phyloP scores from a whole-genome alignment of 2,797 vertebrate genomes.

The Pristis pectinata region DNA sequence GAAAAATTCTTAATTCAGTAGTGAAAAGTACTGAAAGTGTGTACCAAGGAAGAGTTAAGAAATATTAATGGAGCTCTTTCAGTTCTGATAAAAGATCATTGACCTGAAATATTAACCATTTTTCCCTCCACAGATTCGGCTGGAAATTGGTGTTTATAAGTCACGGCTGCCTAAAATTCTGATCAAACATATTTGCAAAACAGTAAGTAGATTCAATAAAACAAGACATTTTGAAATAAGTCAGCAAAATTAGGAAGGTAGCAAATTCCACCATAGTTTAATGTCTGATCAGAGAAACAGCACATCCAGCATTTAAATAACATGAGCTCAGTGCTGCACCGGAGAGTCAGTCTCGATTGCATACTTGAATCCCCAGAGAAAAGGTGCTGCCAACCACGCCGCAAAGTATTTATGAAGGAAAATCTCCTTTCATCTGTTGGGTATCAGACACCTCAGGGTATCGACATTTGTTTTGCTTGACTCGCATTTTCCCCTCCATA shows the following conservation, averaged over 20 bases:
- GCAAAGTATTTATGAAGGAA: too few species aligned
- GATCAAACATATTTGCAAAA: not conserved
- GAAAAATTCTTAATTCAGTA: not conserved
- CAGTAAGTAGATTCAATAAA: not conserved
- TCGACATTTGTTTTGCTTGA: too few species aligned
- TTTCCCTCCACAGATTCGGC: too few species aligned
- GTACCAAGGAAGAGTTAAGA: not conserved
- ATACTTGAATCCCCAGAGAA: not conserved
- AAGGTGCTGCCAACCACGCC: too few species aligned
- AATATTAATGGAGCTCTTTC: not conserved
- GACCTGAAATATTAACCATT: too few species aligned
- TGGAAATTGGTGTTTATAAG: not conserved
- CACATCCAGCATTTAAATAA: not conserved
- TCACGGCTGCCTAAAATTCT: not conserved
- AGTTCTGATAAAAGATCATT: too few species aligned
- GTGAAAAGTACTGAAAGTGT: not conserved
- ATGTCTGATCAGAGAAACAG: not conserved
- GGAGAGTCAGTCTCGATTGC: not conserved
- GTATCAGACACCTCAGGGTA: too few species aligned
- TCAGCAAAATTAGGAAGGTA: not conserved
- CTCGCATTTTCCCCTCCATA: too few species aligned
- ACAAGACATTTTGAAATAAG: not conserved
- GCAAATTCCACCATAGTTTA: not conserved
- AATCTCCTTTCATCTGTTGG: too few species aligned
- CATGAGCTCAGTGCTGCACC: not conserved